Evolutionary conservation across 2,113 vertebrate species (phyloP).

Genomic region (Salvator merianae): DNA sequence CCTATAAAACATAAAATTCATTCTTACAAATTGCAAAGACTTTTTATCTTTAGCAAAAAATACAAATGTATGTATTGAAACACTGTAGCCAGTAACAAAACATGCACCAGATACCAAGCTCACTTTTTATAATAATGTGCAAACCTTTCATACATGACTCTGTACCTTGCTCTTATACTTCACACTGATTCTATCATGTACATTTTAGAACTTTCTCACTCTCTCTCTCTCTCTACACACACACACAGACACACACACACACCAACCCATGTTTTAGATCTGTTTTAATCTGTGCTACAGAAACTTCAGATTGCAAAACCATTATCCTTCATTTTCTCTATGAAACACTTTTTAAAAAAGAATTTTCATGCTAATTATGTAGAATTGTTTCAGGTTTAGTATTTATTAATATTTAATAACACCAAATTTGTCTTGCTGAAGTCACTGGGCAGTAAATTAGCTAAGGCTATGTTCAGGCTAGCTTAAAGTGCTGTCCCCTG

Average conservation of each 20-base stretch:
- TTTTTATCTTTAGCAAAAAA: background rate
- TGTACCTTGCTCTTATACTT: background rate
- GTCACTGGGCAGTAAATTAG: too few relatives aligned
- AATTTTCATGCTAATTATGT: background rate
- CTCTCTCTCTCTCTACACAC: too few relatives aligned
- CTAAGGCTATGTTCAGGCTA: too few relatives aligned
- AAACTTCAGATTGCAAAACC: background rate
- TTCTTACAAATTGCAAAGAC: background rate
- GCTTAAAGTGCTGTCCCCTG: too few relatives aligned
- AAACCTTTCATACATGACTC: background rate
- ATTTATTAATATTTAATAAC: too few relatives aligned
- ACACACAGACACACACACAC: too few relatives aligned
- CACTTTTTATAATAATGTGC: background rate
- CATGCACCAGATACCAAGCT: background rate
- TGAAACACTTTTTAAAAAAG: background rate
- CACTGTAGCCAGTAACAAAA: background rate
- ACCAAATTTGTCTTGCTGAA: too few relatives aligned
- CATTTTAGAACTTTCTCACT: too few relatives aligned
- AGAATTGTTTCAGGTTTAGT: background rate
- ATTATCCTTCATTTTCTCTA: background rate
- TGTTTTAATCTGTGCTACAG: background rate
- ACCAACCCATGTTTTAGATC: too few relatives aligned
- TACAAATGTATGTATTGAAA: background rate
- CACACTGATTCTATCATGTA: background rate
- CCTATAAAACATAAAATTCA: slow-evolving; percentile 72